A percentile compares a stretch with the other conserved stretches of the same genome.
These are phyloP conservation scores for Stenchaetothrips biformis DNA, from an alignment of 2,888 invertebrate genomes.

Conservation along the genomic window DNA sequence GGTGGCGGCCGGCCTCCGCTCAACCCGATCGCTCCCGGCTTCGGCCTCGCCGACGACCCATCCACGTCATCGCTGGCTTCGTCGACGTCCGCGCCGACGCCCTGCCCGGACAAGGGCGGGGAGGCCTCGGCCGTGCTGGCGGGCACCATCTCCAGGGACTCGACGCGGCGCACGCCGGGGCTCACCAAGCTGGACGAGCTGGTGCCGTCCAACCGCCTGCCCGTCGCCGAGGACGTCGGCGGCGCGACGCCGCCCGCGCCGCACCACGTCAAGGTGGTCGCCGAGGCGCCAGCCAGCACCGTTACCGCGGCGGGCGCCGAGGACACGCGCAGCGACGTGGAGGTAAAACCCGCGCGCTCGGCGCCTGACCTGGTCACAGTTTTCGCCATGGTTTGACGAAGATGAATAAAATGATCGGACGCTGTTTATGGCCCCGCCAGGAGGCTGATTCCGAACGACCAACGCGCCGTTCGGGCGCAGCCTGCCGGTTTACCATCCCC, in stretches of 20 bases:
- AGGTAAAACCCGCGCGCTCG: no score
- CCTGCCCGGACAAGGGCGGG: not conserved
- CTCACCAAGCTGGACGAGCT: not conserved
- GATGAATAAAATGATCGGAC: no score
- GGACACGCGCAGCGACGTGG: not conserved
- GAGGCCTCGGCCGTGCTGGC: slow-evolving; percentile 12
- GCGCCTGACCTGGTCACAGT: no score
- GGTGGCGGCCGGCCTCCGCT: slow-evolving; percentile 3
- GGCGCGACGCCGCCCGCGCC: no score
- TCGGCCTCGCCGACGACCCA: not conserved
- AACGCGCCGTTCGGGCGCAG: no score
- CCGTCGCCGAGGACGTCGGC: slow-evolving; percentile 14
- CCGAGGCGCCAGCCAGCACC: no score
- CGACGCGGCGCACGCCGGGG: slow-evolving; percentile 4
- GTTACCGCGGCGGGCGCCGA: not conserved
- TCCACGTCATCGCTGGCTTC: not conserved
- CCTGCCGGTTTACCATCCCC: no score
- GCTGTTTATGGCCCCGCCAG: no score
- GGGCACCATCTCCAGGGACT: not conserved
- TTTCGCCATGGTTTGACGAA: no score
- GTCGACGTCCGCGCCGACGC: not conserved
- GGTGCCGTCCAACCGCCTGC: not conserved
- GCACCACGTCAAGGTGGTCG: no score
- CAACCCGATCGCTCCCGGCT: not conserved
- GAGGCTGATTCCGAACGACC: no score